Evolutionary conservation across 2,888 invertebrate species (phyloP).

Genomic region (Caenorhabditis sp.): DNA sequence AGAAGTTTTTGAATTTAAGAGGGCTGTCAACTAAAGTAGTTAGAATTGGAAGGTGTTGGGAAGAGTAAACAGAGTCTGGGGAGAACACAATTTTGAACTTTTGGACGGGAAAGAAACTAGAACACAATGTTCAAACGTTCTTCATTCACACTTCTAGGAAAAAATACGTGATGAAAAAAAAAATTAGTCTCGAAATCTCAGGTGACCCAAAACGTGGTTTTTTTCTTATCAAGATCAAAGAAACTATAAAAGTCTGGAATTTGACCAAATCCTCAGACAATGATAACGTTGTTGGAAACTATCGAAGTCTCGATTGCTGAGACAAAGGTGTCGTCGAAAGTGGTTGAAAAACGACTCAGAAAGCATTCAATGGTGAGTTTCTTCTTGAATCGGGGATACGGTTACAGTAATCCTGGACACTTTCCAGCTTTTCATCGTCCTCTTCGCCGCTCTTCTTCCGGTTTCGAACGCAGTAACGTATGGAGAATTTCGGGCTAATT

Average conservation of each 20-base stretch:
- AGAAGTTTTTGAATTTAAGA: background rate
- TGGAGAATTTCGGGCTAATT: too few relatives aligned
- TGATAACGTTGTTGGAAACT: background rate
- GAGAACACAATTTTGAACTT: too few relatives aligned
- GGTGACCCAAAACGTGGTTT: too few relatives aligned
- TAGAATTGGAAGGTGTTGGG: background rate
- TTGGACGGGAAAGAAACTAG: too few relatives aligned
- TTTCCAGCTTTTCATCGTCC: conserved; percentile 9
- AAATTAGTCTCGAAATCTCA: too few relatives aligned
- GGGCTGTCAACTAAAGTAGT: background rate
- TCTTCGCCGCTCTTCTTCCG: conserved; percentile 14
- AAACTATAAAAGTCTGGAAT: background rate
- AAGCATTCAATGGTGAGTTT: conserved; percentile 14
- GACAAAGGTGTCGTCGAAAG: conserved; percentile 20
- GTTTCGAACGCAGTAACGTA: background rate
- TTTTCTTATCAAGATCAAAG: conserved; percentile 3
- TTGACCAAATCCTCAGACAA: background rate
- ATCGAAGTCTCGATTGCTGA: background rate
- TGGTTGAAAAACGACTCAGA: conserved; percentile 6
- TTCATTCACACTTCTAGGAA: too few relatives aligned
- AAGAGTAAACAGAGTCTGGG: background rate
- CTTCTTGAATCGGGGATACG: too few relatives aligned
- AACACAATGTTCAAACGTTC: too few relatives aligned
- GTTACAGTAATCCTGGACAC: background rate
- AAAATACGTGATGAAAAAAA: too few relatives aligned